Evolutionary conservation across 2,113 vertebrate genomes (phyloP).

Genomic region (Leptodactylus fuscus): DNA sequence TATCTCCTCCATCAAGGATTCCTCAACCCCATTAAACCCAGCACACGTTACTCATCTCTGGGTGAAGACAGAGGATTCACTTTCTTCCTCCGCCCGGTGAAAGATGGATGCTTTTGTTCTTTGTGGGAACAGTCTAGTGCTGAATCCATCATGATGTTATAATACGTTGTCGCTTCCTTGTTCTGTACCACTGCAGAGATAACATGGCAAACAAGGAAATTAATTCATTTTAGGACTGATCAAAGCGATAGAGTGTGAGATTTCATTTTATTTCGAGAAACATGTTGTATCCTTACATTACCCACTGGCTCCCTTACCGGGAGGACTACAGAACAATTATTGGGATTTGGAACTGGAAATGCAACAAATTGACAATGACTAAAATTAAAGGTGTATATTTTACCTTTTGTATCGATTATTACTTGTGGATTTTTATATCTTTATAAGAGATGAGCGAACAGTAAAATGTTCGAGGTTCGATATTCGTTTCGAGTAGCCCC

Average conservation of each 20-base stretch:
- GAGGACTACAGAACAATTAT: neutral
- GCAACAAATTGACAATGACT: neutral
- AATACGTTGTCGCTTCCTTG: constrained; percentile 44
- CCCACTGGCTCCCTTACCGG: constrained; percentile 10
- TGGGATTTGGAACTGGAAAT: neutral
- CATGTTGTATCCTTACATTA: constrained; percentile 26
- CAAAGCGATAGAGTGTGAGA: constrained; percentile 51
- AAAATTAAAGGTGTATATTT: neutral
- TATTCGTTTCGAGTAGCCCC: too few relatives aligned
- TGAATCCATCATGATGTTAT: constrained; percentile 56
- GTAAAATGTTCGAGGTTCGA: too few relatives aligned
- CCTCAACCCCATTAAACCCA: constrained; percentile 53
- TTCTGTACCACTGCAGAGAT: constrained; percentile 51
- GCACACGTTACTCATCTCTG: constrained; percentile 40
- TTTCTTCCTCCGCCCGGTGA: constrained; percentile 47
- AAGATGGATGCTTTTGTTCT: constrained; percentile 55
- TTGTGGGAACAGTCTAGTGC: constrained; percentile 42
- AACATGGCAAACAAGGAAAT: constrained; percentile 57
- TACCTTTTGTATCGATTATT: neutral
- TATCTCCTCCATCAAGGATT: constrained; percentile 53
- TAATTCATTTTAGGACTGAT: constrained; percentile 58
- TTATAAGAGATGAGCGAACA: too few relatives aligned
- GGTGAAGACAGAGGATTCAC: constrained; percentile 47
- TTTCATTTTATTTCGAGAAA: constrained; percentile 49
- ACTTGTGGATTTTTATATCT: neutral